Conservation (phyloP, 2,113 vertebrate species). For the Hucho hucho region DNA sequence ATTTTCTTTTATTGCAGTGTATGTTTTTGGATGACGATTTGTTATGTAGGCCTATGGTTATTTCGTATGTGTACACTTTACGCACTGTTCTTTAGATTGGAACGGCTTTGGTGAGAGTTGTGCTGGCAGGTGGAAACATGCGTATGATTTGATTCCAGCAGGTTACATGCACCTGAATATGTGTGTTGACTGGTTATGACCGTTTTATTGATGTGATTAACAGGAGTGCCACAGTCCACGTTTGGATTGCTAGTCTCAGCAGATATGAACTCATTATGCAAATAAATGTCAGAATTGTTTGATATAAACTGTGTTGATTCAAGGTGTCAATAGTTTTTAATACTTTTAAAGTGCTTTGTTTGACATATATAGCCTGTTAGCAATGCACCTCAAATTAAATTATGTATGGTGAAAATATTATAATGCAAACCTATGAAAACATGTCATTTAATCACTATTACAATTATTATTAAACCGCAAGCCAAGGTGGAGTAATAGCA, state of each 20-base stretch:
- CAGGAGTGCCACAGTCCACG: not conserved
- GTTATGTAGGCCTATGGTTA: not conserved
- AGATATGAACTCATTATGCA: constrained; percentile 8
- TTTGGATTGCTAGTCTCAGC: not conserved
- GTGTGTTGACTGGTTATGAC: not conserved
- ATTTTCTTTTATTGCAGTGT: constrained; percentile 39
- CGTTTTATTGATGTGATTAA: not conserved
- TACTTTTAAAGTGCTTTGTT: too few relatives aligned
- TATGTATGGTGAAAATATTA: not conserved
- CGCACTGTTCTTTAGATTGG: too few relatives aligned
- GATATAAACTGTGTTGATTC: not conserved
- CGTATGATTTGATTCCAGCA: too few relatives aligned
- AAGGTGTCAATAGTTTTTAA: not conserved
- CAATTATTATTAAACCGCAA: too few relatives aligned
- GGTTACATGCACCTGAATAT: too few relatives aligned
- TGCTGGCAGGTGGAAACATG: too few relatives aligned
- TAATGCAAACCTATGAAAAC: too few relatives aligned
- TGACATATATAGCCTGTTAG: too few relatives aligned
- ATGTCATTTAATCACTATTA: too few relatives aligned
- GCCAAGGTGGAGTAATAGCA: too few relatives aligned
- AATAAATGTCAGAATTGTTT: constrained; percentile 19
- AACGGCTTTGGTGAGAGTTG: too few relatives aligned
- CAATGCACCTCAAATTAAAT: not conserved
- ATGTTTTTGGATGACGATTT: constrained; percentile 19
- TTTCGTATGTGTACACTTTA: not conserved